A percentile compares a stretch with the other conserved stretches of the same genome.
These are phyloP conservation scores for Tridacna crocea DNA, from an alignment of 2,888 invertebrate species.

Conservation along the genomic window DNA sequence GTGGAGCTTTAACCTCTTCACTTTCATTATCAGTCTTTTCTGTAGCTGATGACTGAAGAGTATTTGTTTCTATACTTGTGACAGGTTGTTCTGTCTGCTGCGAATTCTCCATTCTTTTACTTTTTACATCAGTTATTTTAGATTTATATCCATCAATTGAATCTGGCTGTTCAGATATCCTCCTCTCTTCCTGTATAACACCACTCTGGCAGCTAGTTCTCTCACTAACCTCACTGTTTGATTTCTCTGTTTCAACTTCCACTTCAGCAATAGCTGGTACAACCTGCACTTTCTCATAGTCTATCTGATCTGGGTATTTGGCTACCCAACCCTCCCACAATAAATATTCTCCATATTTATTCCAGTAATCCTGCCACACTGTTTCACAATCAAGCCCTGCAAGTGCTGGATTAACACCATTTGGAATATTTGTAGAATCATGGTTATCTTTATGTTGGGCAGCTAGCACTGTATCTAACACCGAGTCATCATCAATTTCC, in stretches of 20 bases:
- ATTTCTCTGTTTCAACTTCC: slow-evolving; percentile 60
- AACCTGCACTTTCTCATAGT: slow-evolving; percentile 63
- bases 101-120: background rate
- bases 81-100: background rate
- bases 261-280: slow-evolving; percentile 71
- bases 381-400: slow-evolving; percentile 62
- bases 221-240: background rate
- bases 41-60: background rate
- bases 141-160: background rate
- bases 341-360: slow-evolving; percentile 77
- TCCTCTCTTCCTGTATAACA: background rate
- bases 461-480: slow-evolving; percentile 9
- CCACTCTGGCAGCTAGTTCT: background rate
- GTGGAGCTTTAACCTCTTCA: background rate
- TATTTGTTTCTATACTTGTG: background rate
- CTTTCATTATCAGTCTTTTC: background rate
- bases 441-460: background rate
- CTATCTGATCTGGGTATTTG: slow-evolving; percentile 80
- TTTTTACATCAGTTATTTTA: background rate
- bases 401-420: slow-evolving; percentile 43
- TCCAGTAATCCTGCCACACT: slow-evolving; percentile 78
- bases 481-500: slow-evolving; percentile 25
- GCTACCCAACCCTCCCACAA: slow-evolving; percentile 80
- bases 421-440: background rate
- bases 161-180: too few relatives aligned